phyloP scores from a whole-genome alignment of 2,888 invertebrate genomes.

The Drosophila parthenogenetica region DNA sequence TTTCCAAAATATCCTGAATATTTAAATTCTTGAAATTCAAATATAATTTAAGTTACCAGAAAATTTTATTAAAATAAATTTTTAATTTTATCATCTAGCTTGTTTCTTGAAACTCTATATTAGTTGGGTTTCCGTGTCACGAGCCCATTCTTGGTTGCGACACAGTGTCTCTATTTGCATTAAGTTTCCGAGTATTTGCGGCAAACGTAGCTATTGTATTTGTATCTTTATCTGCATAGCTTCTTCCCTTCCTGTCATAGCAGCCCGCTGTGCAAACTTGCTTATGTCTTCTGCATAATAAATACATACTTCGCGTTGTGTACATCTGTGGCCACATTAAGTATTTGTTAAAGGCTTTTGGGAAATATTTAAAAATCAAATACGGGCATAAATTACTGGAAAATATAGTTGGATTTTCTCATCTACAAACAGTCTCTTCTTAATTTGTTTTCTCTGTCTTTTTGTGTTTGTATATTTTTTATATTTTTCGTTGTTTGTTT shows the following conservation, averaged over 20 bases:
- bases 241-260: constrained; percentile 57
- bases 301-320: constrained; percentile 43
- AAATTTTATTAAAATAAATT: too few species aligned
- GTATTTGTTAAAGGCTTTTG: constrained; percentile 68
- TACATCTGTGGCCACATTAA: constrained; percentile 46
- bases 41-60: too few species aligned
- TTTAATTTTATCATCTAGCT: background rate
- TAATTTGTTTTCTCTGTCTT: constrained; percentile 9
- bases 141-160: constrained; percentile 8
- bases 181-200: constrained; percentile 27
- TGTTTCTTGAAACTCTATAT: background rate
- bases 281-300: constrained; percentile 51
- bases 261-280: constrained; percentile 64
- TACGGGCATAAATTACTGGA: constrained; percentile 62
- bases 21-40: too few species aligned
- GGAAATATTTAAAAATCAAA: constrained; percentile 73
- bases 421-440: constrained; percentile 6
- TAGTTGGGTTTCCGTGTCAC: constrained; percentile 7
- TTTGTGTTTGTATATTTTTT: constrained; percentile 22
- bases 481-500: constrained; percentile 28
- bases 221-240: constrained; percentile 56
- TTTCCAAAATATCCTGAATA: too few species aligned
- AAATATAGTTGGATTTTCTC: constrained; percentile 19
- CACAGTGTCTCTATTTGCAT: constrained; percentile 45
- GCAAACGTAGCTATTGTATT: constrained; percentile 25